Evolutionary conservation across 2,113 vertebrate species (phyloP), one percentile per base, ranked within the genome.

Genomic region (Todiramphus chloris): DNA sequence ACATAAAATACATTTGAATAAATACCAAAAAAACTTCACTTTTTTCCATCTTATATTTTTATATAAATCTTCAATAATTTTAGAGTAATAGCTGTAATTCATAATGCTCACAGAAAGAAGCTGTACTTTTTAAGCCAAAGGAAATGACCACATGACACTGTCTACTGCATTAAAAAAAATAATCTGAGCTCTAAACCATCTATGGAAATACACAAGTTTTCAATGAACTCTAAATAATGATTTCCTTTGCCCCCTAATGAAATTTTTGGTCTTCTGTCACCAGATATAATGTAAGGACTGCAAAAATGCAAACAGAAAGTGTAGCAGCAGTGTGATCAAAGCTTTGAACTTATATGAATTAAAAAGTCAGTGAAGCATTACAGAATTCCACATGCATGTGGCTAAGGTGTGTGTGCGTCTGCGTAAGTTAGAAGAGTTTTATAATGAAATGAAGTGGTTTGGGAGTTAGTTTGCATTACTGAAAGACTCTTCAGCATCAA

Each of bases 321-420:
- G 58, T 78, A 76, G 91, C 95, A 69, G 89, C 67, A 48, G 79
- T 64, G n/a, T 86, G 93, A 93, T 96, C 93, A 91, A 94, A 95
- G 67, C 93, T 97, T 97, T 95, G 76, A 97, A 94, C 64, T 59
- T 78, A 21, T 1, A 55, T 43, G 19, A 89, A 95, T 84, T 94
- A 82, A 93, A 96, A 95, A 77, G 76, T 28, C 69, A 70, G 78
- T 35, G 58, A 56, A 74, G 92, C 84, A 16, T 91, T 84, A 51
- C 69, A 62, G 94, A 87, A 81, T 76, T 92, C 83, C 88, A 80
- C 16, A 17, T 94, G 37, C 83, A 94, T 95, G 62, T 96, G 96
- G 93, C 77, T 77, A 84, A 96, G 94, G 91, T 94, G 83, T 94
- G 90, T 75, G 89, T 50, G 72, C 2, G 0, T 50, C 63, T 82